These are phyloP conservation scores for Notospermus geniculatus DNA, from an alignment of 1,140 invertebrate genomes.

Conservation along the genomic window DNA sequence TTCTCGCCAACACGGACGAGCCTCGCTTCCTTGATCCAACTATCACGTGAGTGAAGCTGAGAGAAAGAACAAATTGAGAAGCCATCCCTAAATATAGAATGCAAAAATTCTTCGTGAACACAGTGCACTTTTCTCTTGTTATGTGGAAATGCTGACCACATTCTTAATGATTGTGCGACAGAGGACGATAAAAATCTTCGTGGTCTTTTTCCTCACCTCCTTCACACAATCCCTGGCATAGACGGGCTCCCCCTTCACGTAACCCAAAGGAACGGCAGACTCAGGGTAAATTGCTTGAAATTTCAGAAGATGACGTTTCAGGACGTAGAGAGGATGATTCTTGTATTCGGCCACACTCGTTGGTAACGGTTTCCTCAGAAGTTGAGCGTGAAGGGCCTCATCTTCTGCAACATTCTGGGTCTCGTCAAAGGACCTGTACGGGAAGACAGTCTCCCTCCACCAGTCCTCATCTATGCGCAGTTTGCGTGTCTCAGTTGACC, in stretches of 20 bases:
- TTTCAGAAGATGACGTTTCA: conserved; percentile 88
- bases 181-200: too few relatives aligned
- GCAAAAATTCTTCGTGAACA: too few relatives aligned
- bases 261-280: conserved; percentile 78
- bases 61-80: neutral
- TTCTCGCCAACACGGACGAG: conserved; percentile 66
- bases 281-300: conserved; percentile 96
- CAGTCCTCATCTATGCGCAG: conserved; percentile 72
- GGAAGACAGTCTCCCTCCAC: conserved; percentile 69
- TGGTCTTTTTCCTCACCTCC: too few relatives aligned
- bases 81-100: too few relatives aligned
- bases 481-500: conserved; percentile 78
- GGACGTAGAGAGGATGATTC: conserved; percentile 85
- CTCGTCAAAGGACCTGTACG: conserved; percentile 62
- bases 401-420: conserved; percentile 75
- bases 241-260: conserved; percentile 79
- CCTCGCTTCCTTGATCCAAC: conserved; percentile 49
- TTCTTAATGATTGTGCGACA: too few relatives aligned
- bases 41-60: conserved; percentile 58
- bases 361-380: conserved; percentile 76
- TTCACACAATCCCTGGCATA: conserved; percentile 88
- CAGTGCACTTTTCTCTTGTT: conserved; percentile 86
- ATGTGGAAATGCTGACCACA: too few relatives aligned
- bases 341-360: conserved; percentile 80
- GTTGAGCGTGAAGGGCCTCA: conserved; percentile 69